A percentile compares a stretch with the other conserved stretches of the same genome.
Evolutionary conservation across 1,140 invertebrate species (phyloP).

Genomic region (Drosophila nigrodunni): DNA sequence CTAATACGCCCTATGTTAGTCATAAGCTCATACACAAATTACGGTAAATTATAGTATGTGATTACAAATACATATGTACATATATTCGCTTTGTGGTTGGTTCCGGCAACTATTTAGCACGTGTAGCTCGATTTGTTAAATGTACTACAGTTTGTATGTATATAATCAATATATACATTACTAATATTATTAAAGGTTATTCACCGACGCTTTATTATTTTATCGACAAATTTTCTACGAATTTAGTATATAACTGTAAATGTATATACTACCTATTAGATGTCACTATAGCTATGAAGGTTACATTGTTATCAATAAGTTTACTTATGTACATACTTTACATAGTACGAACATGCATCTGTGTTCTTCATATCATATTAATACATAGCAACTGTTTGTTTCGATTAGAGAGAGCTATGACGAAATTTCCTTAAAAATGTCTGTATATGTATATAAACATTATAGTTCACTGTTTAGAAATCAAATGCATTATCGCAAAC

Average conservation of each 20-base stretch:
- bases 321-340: no score
- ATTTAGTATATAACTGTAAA: conserved; percentile 14
- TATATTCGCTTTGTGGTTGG: background rate
- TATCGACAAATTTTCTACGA: conserved; percentile 10
- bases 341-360: background rate
- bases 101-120: conserved; percentile 46
- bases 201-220: conserved; percentile 19
- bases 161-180: conserved; percentile 6
- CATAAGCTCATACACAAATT: conserved; percentile 33
- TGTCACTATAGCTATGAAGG: conserved; percentile 50
- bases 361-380: background rate
- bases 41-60: conserved; percentile 49
- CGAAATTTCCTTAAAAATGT: background rate
- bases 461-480: conserved; percentile 1
- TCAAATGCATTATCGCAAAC: background rate
- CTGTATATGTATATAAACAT: background rate
- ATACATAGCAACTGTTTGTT: conserved; percentile 18
- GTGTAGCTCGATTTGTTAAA: conserved; percentile 49
- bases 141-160: conserved; percentile 7
- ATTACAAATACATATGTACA: no score
- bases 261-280: conserved; percentile 41
- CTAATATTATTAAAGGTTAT: conserved; percentile 26
- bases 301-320: conserved; percentile 40
- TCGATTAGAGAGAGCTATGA: conserved; percentile 29
- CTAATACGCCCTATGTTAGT: conserved; percentile 11